Evolutionary conservation across 2,113 vertebrate species (phyloP), one percentile per base, ranked within the genome.

Genomic region (Eulemur rufifrons): DNA sequence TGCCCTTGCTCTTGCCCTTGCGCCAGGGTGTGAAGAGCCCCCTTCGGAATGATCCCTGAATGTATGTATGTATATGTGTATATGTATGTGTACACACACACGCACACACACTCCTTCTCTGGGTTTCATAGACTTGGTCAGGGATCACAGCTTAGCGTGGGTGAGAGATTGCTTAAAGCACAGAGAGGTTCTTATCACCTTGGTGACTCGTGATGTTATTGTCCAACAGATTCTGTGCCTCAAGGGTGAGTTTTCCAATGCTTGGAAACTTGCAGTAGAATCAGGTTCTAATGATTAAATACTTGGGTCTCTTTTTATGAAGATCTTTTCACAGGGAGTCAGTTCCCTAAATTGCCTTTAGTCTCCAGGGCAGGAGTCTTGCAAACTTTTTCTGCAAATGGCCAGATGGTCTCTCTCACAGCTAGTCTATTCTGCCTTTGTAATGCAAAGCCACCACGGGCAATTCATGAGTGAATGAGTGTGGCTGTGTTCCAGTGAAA

Each of bases 251-350:
- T 34, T 47, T 78, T 73, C 89, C 15, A 29, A 0, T 14, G 47
- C 63, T 77, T 37, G 56, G 89, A 83, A 86, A 74, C 45, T 64
- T 6, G 59, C 25, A n/a, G n/a, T 86, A 54, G 47, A 83, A 77
- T 73, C 88, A 84, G 74, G 66, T 86, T 90, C 84, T 86, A 27
- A 81, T 42, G 63, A 54, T 54, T 47, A 73, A 68, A 52, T 15
- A 29, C 34, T 71, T 18, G 42, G 27, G 23, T 85, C 59, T 92
- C 42, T 88, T 50, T 54, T 74, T 45, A 17, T 34, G 63, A 90
- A 93, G 89, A 54, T 34, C 77, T 61, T 95, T 94, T 84, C 82
- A 89, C 69, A 92, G 81, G 52, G 63, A 56, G 42, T 17, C 6
- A 37, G 7, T 84, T 92, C 37, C 88, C 52, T 89, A 20, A 87